Base-by-base conservation (phyloP, 2,113 vertebrate species). In the Mesocricetus auratus region DNA sequence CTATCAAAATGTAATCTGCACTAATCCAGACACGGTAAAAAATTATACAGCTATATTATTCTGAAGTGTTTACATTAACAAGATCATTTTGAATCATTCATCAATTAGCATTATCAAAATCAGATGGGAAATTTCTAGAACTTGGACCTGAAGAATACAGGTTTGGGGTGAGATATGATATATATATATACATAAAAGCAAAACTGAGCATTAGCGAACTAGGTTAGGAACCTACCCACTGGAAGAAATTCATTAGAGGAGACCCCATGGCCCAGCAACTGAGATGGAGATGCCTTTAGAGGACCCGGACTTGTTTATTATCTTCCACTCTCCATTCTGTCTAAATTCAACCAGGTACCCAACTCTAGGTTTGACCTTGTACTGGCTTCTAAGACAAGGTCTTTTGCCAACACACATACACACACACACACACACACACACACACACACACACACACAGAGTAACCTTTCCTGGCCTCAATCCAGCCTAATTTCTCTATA, bases 31-130 rank as follows among this genome's bases (percentile, higher is more conserved):
- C 95, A 94, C 78, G 97, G 66, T 83, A 66, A 92, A 79, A 26
- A 88, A 73, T 19, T 97, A 66, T 33, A 97, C 97, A 95, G 56
- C 95, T 97, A 68, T 86, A 36, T 91, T 89, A 85, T 94, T 53
- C 90, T 90, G 16, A 73, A 93, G 91, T 75, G 85, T 87, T 39
- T 77, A 94, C 92, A 97, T 97, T 56, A 96, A 98, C 87, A 97
- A 98, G 97, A 94, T 98, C 98, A 98, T 98, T 98, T 98, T 98
- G 97, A 98, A 98, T 95, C 96, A 98, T 89, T 97, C 96, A 97
- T 98, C 97, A 94, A 75, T 94, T 97, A 74, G 93, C 97, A 96
- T 98, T 98, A 98, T 98, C 97, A 97, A 96, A 98, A 98, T 98
- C 95, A 98, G 98, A 98, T 98, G 96, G 97, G 98, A 97, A 97